A percentile compares a stretch with the other conserved stretches of the same genome.
Evolutionary conservation across 2,888 invertebrate genomes (phyloP).

Genomic region (Protonemura montana): DNA sequence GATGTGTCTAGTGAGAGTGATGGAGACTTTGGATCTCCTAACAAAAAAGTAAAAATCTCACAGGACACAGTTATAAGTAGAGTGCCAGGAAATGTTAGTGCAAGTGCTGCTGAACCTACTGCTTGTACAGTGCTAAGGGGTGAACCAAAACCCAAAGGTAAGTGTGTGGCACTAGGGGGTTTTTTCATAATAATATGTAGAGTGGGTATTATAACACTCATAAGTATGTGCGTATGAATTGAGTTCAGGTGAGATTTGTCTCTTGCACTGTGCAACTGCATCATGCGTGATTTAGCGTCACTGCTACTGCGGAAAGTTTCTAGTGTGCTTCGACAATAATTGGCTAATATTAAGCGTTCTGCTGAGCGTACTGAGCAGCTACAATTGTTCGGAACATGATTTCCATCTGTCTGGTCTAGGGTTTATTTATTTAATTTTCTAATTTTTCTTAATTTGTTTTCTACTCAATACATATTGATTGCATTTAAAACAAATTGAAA

Average conservation of each 20-base stretch:
- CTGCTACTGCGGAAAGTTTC: neutral
- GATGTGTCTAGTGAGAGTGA: constrained; percentile 48
- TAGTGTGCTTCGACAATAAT: neutral
- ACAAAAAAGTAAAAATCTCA: constrained; percentile 37
- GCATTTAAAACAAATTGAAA: too few relatives aligned
- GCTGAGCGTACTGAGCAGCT: constrained; percentile 4
- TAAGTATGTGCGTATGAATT: neutral
- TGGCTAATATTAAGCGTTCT: neutral
- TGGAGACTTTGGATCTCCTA: constrained; percentile 45
- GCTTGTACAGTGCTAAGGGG: constrained; percentile 1
- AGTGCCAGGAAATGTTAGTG: neutral
- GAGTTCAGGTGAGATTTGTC: neutral
- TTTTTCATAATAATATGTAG: neutral
- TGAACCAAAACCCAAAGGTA: constrained; percentile 34
- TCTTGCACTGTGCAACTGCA: neutral
- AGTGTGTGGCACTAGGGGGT: constrained; percentile 31
- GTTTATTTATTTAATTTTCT: too few relatives aligned
- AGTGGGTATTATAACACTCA: neutral
- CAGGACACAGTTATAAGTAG: neutral
- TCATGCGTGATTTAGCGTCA: neutral
- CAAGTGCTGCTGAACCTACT: neutral
- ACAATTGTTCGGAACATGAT: neutral
- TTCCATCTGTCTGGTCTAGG: neutral
- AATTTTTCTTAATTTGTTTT: too few relatives aligned
- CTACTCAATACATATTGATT: too few relatives aligned